Base-by-base conservation (phyloP, 1,140 invertebrate species). In the Drosophila obscura region DNA sequence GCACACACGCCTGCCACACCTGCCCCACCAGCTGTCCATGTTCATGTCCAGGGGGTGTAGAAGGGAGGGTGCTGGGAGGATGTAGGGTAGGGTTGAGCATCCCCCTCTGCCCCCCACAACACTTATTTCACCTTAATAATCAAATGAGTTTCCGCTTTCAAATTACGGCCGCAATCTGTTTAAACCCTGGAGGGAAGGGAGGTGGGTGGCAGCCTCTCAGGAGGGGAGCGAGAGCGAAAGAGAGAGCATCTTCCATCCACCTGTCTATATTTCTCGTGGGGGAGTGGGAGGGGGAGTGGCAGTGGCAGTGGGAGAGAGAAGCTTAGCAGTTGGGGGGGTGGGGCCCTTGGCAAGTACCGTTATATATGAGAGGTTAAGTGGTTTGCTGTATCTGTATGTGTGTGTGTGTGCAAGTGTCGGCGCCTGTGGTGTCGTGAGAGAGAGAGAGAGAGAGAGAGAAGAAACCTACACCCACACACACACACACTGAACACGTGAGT, bases 111-210 rank as follows among this genome's bases (percentile, higher is more conserved):
- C 50, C 63, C 69, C 22, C 44, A 44, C 52, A 75, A 50, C 82
- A 88, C 76, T 89, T 83, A 88, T 88, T 88, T 79, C 84, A 83
- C 76, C 80, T 88, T 89, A 89, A 88, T 88, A 88, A 88, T 89
- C 83, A 88, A 88, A 88, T 89, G 84, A 88, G 80, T 88, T 88
- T 88, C 63, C 76, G 80, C 83, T 89, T 73, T 83, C 80, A 88
- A 87, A 88, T 88, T 88, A 88, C 79, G 83, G 83, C 83, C 83
- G 83, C 84, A 88, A 87, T 87, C 84, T 88, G 83, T 83, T 88
- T 87, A 88, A 73, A 69, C 80, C 76, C 72, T 59, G 57, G 45
- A 57, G 63, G 63, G 73, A 65, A n/a, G n/a, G n/a, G n/a, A n/a
- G n/a, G n/a, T n/a, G n/a, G 71, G 48, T 44, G 71, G 44, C 41